Percentiles rank a stretch among this genome's conserved stretches.
phyloP scores from a whole-genome alignment of 35 echinoderm and acorn worm genomes.

The Heliocidaris erythrogramma region DNA sequence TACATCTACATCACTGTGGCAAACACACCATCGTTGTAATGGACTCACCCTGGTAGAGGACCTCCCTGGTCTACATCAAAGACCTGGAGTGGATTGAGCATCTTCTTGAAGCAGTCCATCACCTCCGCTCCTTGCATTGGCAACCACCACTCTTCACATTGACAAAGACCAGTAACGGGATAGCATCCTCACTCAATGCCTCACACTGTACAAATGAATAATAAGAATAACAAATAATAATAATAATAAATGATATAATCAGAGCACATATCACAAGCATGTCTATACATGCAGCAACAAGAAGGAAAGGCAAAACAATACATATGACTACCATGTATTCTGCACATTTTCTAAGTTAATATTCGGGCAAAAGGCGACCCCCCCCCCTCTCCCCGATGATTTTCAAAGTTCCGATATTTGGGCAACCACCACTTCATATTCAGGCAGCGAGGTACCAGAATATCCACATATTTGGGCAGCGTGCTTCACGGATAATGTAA shows the following conservation, averaged over 20 bases:
- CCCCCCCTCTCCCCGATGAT: no score
- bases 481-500: no score
- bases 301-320: no score
- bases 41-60: constrained; percentile 91
- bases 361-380: no score
- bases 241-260: background rate
- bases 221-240: background rate
- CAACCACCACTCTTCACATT: constrained; percentile 95
- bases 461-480: no score
- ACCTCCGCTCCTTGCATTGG: constrained; percentile 91
- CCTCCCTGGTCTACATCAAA: constrained; percentile 94
- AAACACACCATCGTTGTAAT: no score
- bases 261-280: background rate
- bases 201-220: constrained; percentile 56
- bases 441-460: no score
- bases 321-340: no score
- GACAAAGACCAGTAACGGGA: constrained; percentile 82
- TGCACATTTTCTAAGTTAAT: no score
- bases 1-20: no score
- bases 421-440: no score
- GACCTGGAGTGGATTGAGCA: constrained; percentile 94
- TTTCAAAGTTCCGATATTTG: no score
- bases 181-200: constrained; percentile 70
- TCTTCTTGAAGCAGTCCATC: constrained; percentile 78
- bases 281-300: background rate